These are phyloP conservation scores for Lymantria dispar DNA, from an alignment of 2,888 invertebrate genomes.

Conservation along the genomic window DNA sequence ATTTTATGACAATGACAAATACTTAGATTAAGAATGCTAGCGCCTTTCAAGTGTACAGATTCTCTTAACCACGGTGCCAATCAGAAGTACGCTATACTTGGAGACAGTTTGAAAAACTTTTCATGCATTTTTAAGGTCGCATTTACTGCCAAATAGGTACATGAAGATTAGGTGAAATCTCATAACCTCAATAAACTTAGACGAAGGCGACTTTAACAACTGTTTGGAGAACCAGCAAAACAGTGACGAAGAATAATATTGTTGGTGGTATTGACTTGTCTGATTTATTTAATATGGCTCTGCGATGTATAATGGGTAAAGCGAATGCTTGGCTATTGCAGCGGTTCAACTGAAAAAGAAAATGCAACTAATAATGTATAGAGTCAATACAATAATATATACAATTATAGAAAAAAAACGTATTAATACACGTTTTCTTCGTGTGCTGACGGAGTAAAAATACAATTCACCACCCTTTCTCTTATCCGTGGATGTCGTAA, in stretches of 20 bases:
- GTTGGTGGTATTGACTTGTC: slow-evolving; percentile 49
- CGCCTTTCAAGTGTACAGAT: slow-evolving; percentile 3
- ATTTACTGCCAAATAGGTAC: neutral
- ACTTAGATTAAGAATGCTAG: neutral
- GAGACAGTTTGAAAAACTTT: neutral
- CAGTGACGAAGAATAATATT: slow-evolving; percentile 66
- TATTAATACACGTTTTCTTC: no score
- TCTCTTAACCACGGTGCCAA: neutral
- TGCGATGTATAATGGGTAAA: slow-evolving; percentile 49
- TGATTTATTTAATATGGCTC: slow-evolving; percentile 28
- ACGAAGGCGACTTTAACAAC: slow-evolving; percentile 66
- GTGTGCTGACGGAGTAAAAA: no score
- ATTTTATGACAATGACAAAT: neutral
- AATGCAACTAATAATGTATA: no score
- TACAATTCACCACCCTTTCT: no score
- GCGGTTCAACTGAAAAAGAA: slow-evolving; percentile 52
- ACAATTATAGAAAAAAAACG: no score
- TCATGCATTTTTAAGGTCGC: no score
- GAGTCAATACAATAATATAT: no score
- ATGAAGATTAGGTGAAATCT: neutral
- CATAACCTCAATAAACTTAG: slow-evolving; percentile 19
- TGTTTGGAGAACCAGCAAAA: slow-evolving; percentile 65
- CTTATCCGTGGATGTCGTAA: no score
- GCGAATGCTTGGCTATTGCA: slow-evolving; percentile 70
- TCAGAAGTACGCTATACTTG: neutral